Evolutionary conservation across 1,140 invertebrate genomes (phyloP), one percentile per base, ranked within the genome.

Genomic region (Drosophila busckii): DNA sequence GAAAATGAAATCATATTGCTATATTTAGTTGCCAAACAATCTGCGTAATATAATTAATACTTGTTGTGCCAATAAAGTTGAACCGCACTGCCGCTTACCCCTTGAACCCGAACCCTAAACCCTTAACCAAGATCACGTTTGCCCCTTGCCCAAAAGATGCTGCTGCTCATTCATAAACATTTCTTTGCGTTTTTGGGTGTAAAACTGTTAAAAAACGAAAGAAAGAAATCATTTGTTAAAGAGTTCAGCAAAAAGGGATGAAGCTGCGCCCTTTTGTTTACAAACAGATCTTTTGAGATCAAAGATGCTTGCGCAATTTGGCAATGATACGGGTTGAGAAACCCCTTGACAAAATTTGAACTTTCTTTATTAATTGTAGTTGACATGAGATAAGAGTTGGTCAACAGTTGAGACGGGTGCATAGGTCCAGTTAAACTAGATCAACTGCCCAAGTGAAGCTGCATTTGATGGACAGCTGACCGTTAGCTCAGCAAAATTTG

Each of bases 391-490:
- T 22, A 44, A 49, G 46, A 40, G 19, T 16, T 23, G 46, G 28
- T 23, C 29, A n/a, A n/a, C n/a, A 17, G 40, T 70, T 64, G 54
- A 61, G 42, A 65, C 25, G 68, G 73, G 54, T 58, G 45, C 23
- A 55, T 65, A 61, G 68, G 69, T 73, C 75, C 75, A 69, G 64
- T 73, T 60, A 52, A 50, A 34, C 25, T 23, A 25, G 46, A 49
- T 22, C 52, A 34, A n/a, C n/a, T n/a, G n/a, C n/a, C n/a, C n/a
- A n/a, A n/a, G n/a, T n/a, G 22, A 17, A 29, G 8, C 10, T 6
- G 10, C 28, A 37, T 16, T 46, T 78, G 70, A 84, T 84, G 54
- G 71, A 84, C 80, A 80, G 26, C 56, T 84, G 71, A 75, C 80
- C 68, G 80, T 84, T 84, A 66, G 9, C 45, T 28, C 5, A n/a